Conservation (phyloP, 2,888 invertebrate species). For the Malthinus seriepunctatus region DNA sequence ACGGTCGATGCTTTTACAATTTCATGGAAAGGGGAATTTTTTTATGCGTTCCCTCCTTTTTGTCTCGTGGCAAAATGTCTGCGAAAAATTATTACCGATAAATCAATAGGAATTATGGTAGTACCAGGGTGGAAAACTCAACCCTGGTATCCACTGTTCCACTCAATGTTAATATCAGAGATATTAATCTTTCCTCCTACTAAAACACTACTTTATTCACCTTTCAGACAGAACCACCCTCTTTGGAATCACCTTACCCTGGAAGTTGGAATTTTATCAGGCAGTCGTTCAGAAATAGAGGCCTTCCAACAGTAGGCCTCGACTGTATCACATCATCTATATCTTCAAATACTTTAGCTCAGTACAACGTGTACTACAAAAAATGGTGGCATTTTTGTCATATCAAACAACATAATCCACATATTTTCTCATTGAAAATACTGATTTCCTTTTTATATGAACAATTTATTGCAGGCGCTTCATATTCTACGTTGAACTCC, state of each 20-base stretch:
- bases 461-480: too few species aligned
- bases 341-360: background rate
- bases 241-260: slow-evolving; percentile 27
- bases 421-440: background rate
- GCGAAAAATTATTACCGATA: slow-evolving; percentile 40
- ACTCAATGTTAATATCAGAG: background rate
- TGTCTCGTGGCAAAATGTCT: slow-evolving; percentile 33
- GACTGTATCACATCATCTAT: background rate
- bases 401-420: background rate
- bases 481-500: too few species aligned
- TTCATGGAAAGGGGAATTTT: slow-evolving; percentile 8
- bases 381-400: slow-evolving; percentile 9
- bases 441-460: too few species aligned
- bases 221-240: slow-evolving; percentile 9
- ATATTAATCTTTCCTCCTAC: background rate
- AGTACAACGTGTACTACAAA: background rate
- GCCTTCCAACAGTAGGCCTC: background rate
- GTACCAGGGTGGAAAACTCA: slow-evolving; percentile 38
- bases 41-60: slow-evolving; percentile 42
- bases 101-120: too few species aligned
- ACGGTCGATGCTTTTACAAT: slow-evolving; percentile 22
- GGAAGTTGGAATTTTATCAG: slow-evolving; percentile 23
- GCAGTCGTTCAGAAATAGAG: background rate
- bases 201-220: slow-evolving; percentile 12
- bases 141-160: slow-evolving; percentile 41